Evolutionary conservation across 64 coral and sea anemone genomes (phyloP).

Genomic region (Pachyseris speciosa): DNA sequence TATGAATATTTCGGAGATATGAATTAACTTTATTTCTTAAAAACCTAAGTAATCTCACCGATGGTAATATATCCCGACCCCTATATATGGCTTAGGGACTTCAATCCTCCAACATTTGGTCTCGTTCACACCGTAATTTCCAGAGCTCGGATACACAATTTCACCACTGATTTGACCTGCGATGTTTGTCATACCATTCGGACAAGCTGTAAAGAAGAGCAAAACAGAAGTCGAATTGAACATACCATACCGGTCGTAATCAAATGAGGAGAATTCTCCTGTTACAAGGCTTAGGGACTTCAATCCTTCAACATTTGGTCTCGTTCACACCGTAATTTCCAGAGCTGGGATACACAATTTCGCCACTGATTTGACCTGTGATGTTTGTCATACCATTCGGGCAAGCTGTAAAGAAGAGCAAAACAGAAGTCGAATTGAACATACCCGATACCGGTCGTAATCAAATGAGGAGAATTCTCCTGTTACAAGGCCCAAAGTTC

Average conservation of each 20-base stretch:
- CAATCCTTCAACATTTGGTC: slow-evolving; percentile 22
- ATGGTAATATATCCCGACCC: not conserved
- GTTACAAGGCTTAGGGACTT: not conserved
- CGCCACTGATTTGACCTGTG: not conserved
- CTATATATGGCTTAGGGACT: not conserved
- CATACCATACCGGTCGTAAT: too few relatives aligned
- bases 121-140: not conserved
- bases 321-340: not conserved
- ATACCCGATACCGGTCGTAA: too few relatives aligned
- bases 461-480: too few relatives aligned
- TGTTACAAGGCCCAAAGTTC: too few relatives aligned
- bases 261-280: too few relatives aligned
- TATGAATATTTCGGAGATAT: too few relatives aligned
- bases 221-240: too few relatives aligned
- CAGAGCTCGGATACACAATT: not conserved
- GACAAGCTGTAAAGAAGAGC: not conserved
- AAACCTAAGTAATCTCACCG: not conserved
- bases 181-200: not conserved
- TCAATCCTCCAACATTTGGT: slow-evolving; percentile 28
- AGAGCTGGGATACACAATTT: not conserved
- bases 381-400: slow-evolving; percentile 10
- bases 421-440: too few relatives aligned
- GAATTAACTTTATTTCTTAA: too few relatives aligned
- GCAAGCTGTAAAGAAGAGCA: not conserved
- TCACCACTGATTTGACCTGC: not conserved